Evolutionary conservation across 2,797 vertebrate genomes (phyloP).

Genomic region (Siniperca scherzeri): DNA sequence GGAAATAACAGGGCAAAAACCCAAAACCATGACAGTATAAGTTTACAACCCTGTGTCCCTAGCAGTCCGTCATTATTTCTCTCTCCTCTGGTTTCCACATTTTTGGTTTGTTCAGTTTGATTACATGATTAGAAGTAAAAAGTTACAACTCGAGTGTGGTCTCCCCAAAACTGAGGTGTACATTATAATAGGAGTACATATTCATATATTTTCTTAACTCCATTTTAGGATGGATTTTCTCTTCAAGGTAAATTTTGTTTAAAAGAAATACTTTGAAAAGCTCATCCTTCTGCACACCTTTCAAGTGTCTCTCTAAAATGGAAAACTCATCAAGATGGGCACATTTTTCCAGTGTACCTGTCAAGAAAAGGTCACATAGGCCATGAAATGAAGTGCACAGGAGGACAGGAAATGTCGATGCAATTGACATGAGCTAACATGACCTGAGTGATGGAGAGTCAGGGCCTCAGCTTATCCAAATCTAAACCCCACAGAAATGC

Average conservation of each 20-base stretch:
- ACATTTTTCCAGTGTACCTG: not conserved
- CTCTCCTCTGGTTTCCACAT: not conserved
- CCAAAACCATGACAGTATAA: not conserved
- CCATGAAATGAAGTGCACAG: slow-evolving; percentile 6
- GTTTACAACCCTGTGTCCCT: not conserved
- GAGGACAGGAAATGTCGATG: slow-evolving; percentile 37
- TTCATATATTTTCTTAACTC: too few relatives aligned
- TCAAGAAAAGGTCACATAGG: slow-evolving; percentile 19
- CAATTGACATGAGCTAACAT: slow-evolving; percentile 33
- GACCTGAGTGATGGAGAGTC: slow-evolving; percentile 28
- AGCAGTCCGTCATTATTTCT: not conserved
- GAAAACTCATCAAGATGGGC: not conserved
- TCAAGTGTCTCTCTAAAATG: not conserved
- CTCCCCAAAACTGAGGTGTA: not conserved
- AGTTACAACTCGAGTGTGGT: not conserved
- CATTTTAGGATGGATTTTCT: not conserved
- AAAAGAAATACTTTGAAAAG: not conserved
- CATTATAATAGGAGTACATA: not conserved
- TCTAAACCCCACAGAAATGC: slow-evolving; percentile 4
- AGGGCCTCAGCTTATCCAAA: slow-evolving; percentile 2
- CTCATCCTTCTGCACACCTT: not conserved
- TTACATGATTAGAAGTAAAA: not conserved
- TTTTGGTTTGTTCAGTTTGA: not conserved
- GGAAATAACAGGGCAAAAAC: too few relatives aligned
- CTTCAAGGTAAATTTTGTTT: not conserved